These are phyloP conservation scores for Mantis religiosa DNA, from an alignment of 2,888 invertebrate genomes.

Conservation along the genomic window DNA sequence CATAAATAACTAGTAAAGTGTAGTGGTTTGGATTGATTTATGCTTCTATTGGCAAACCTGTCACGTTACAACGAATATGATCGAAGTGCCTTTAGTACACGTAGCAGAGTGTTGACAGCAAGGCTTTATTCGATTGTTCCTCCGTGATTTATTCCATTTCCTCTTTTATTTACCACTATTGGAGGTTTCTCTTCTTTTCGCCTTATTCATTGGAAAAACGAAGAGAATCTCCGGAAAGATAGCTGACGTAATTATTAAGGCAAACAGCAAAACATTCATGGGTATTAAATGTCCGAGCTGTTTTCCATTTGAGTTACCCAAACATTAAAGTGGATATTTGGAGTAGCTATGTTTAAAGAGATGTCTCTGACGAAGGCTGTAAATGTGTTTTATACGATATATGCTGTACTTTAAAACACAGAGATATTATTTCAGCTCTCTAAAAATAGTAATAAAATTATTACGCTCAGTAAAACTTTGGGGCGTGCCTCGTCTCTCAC, in stretches of 20 bases:
- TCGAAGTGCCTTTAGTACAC: not conserved
- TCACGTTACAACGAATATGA: not conserved
- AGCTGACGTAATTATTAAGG: not conserved
- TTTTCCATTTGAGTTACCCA: not conserved
- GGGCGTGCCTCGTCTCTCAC: too few species aligned
- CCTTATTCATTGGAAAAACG: not conserved
- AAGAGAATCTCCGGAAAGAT: not conserved
- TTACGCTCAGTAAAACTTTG: too few species aligned
- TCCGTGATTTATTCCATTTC: not conserved
- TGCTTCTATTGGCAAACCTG: too few species aligned
- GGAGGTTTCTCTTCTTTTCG: not conserved
- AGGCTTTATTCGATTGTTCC: not conserved
- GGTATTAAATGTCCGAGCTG: not conserved
- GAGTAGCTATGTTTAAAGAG: not conserved
- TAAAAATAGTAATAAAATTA: too few species aligned
- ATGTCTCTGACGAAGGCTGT: not conserved
- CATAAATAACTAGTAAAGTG: too few species aligned
- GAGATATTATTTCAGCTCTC: too few species aligned
- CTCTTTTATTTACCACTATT: not conserved
- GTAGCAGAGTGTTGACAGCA: not conserved
- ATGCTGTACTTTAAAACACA: too few species aligned
- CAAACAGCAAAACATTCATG: not conserved
- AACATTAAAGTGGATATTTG: not conserved
- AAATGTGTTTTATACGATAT: too few species aligned
- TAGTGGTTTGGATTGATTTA: too few species aligned